These are phyloP conservation scores for Pyralis farinalis DNA, from an alignment of 2,888 invertebrate genomes.

Conservation along the genomic window DNA sequence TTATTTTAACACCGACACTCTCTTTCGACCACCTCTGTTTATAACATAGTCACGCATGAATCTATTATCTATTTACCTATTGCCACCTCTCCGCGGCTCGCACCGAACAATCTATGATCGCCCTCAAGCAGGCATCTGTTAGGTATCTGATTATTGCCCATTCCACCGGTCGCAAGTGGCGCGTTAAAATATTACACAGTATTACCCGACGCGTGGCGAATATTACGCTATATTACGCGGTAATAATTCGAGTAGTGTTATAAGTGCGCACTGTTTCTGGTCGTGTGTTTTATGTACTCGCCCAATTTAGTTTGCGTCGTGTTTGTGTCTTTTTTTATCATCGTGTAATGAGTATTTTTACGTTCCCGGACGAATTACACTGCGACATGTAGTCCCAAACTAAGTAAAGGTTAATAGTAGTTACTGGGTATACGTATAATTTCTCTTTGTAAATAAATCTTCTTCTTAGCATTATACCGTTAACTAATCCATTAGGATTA, in stretches of 20 bases:
- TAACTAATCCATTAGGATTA: no score
- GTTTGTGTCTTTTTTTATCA: no score
- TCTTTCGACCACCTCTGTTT: no score
- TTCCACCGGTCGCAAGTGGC: conserved; percentile 53
- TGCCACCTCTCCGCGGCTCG: conserved; percentile 11
- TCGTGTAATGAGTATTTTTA: no score
- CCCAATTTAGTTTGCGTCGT: conserved; percentile 1
- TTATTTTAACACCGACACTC: no score
- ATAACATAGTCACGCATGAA: no score
- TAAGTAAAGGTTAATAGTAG: no score
- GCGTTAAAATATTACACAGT: conserved; percentile 64
- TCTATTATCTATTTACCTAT: conserved; percentile 3
- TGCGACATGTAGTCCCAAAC: no score
- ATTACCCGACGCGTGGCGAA: conserved; percentile 53
- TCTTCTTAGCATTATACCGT: no score
- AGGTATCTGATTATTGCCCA: conserved; percentile 67
- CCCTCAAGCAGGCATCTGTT: conserved; percentile 58
- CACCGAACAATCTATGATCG: conserved; percentile 31
- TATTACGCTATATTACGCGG: conserved; percentile 48
- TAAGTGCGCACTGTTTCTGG: conserved; percentile 14
- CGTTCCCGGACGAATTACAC: no score
- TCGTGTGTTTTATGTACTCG: conserved; percentile 12
- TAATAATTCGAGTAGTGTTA: conserved; percentile 30
- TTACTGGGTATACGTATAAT: no score
- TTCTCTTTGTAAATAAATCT: no score